Conservation (phyloP, 2,888 invertebrate species). For the Lordiphosa fenestrarum region DNA sequence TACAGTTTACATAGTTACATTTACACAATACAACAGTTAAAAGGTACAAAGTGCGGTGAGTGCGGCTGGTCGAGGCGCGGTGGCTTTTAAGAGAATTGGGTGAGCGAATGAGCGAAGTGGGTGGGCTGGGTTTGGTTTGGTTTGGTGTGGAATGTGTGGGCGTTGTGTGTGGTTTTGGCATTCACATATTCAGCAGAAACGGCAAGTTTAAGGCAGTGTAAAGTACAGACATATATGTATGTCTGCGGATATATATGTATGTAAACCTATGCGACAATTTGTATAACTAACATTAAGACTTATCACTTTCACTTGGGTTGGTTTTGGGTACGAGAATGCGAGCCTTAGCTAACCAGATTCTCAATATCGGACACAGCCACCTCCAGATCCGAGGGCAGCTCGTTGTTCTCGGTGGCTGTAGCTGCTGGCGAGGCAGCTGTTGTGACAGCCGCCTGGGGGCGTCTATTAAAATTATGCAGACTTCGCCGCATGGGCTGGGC, state of each 20-base stretch:
- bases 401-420: constrained; percentile 50
- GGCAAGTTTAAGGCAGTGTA: constrained; percentile 75
- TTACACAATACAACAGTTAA: constrained; percentile 69
- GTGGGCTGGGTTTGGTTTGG: constrained; percentile 8
- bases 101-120: constrained; percentile 19
- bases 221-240: constrained; percentile 58
- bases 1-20: constrained; percentile 26
- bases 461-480: constrained; percentile 56
- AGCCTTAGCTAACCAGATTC: constrained; percentile 79
- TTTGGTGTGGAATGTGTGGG: constrained; percentile 16
- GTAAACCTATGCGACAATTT: constrained; percentile 72
- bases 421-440: constrained; percentile 21
- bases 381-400: constrained; percentile 79
- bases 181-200: constrained; percentile 75
- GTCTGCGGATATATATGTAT: constrained; percentile 38
- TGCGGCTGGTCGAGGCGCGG: constrained; percentile 52
- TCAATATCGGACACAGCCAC: constrained; percentile 80
- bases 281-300: constrained; percentile 75
- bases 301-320: constrained; percentile 74
- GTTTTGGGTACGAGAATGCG: constrained; percentile 35
- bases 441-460: constrained; percentile 30
- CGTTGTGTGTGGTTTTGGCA: constrained; percentile 54
- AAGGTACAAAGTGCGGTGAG: constrained; percentile 75
- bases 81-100: constrained; percentile 25
- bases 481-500: constrained; percentile 37